Evolutionary conservation across 1,140 invertebrate genomes (phyloP), one percentile per base, ranked within the genome.

Genomic region (Microplitis demolitor): DNA sequence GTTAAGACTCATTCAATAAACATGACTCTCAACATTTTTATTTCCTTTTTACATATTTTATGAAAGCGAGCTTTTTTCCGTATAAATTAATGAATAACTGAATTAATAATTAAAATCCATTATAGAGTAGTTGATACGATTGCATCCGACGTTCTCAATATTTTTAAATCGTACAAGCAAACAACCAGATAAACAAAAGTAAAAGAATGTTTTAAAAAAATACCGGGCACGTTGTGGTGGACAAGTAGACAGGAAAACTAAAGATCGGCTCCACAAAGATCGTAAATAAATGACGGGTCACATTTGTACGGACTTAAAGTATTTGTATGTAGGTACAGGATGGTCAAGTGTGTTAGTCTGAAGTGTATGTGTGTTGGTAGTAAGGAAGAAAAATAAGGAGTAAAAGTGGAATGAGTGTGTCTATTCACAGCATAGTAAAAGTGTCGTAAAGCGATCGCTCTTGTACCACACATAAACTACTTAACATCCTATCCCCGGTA

Each of bases 391-490:
- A 51, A 45, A 60, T 6, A 33, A 50, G 39, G 16, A 16, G 13
- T 33, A 4, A 70, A 66, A 71, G 37, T 63, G 37, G 63, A 72
- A 67, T 54, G 61, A 72, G 71, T 72, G 39, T 45, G 71, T 72
- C 63, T 53, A 72, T 72, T 72, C 53, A 72, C 63, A 37, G 51
- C 16, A 61, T 50, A 39, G 37, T 67, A 60, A 67, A 66, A 72
- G 53, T 66, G 64, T 60, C 53, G 64, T 67, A 72, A 67, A 72
- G 63, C 51, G 37, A 72, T 72, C 58, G 54, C 53, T 72, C 63
- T 67, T 66, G 62, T 66, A 35, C 51, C 70, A 72, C 39, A 45
- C 53, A 72, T 72, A 66, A 72, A 72, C 54, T 72, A 72, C 70
- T 72, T 72, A 72, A 72, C 70, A 72, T 66, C 16, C 50, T 66